These are phyloP conservation scores for Proteles cristata DNA, from an alignment of 2,113 vertebrate genomes.

Conservation along the genomic window DNA sequence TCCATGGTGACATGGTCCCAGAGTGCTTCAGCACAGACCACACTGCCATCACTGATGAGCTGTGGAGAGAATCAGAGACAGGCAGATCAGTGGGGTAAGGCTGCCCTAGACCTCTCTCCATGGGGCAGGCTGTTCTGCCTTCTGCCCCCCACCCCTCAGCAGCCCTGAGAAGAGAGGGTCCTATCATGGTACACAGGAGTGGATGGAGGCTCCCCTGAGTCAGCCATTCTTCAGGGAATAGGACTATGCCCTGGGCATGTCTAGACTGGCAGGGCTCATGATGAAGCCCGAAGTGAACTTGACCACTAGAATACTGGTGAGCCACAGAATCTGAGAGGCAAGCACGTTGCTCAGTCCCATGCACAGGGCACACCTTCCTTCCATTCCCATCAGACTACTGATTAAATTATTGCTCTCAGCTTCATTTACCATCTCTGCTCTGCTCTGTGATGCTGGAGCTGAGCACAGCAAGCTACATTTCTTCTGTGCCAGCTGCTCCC, in stretches of 20 bases:
- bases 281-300: not conserved
- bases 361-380: not conserved
- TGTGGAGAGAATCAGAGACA: constrained; percentile 81
- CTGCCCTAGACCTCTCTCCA: not conserved
- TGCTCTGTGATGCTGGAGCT: not conserved
- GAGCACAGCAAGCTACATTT: not conserved
- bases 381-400: not conserved
- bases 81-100: not conserved
- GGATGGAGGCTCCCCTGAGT: rapidly evolving
- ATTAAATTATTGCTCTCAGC: not conserved
- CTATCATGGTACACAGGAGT: not conserved
- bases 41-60: constrained; percentile 98
- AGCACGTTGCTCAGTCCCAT: not conserved
- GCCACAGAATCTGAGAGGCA: not conserved
- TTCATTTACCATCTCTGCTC: not conserved
- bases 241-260: too few relatives aligned
- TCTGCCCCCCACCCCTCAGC: not conserved
- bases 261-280: not conserved
- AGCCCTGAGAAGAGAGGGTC: not conserved
- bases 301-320: not conserved
- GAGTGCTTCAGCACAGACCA: constrained; percentile 96
- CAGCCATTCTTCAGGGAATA: not conserved
- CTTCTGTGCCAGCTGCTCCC: not conserved
- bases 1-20: constrained; percentile 99
- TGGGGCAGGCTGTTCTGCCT: not conserved